Evolutionary conservation across 2,888 invertebrate genomes (phyloP).

Genomic region (Argyra leucocephala): DNA sequence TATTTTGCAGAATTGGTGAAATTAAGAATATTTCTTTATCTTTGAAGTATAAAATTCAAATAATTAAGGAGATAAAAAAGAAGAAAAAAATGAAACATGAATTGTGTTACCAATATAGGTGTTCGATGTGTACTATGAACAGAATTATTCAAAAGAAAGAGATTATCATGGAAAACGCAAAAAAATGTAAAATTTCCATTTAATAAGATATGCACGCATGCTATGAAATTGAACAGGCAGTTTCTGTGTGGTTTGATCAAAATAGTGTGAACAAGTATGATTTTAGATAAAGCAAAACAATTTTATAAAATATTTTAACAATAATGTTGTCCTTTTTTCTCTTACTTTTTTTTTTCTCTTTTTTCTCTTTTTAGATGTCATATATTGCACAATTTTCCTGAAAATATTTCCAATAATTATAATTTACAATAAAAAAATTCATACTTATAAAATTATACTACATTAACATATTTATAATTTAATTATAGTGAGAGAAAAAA

Average conservation of each 20-base stretch:
- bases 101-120: not conserved
- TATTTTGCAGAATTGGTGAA: too few species aligned
- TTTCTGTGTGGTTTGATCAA: conserved; percentile 18
- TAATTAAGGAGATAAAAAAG: not conserved
- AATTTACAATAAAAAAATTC: too few species aligned
- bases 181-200: conserved; percentile 13
- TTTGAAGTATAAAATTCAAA: not conserved
- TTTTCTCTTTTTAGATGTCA: too few species aligned
- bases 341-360: too few species aligned
- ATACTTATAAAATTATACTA: too few species aligned
- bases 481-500: too few species aligned
- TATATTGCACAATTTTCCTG: too few species aligned
- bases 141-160: conserved; percentile 15
- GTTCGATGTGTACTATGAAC: conserved; percentile 17
- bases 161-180: conserved; percentile 14
- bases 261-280: conserved; percentile 17
- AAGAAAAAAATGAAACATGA: not conserved
- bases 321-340: too few species aligned
- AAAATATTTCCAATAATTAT: too few species aligned
- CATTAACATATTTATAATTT: too few species aligned
- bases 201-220: conserved; percentile 14
- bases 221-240: conserved; percentile 16
- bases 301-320: too few species aligned
- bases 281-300: conserved; percentile 21
- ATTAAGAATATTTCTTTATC: not conserved